Evolutionary conservation across 2,113 vertebrate species (phyloP).

Genomic region (Calidris pygmaea): DNA sequence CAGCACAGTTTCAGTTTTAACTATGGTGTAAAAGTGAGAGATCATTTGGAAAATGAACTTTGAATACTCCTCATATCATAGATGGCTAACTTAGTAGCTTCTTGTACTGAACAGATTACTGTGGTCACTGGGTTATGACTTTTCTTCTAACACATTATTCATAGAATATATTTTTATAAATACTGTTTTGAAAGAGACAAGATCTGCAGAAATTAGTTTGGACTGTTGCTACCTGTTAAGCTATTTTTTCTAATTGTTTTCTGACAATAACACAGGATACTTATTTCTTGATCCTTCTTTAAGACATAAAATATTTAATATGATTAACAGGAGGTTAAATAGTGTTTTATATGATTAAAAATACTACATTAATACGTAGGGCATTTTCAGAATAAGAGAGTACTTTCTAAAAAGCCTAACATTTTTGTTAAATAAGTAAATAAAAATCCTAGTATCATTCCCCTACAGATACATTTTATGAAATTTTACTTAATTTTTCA

Average conservation of each 20-base stretch:
- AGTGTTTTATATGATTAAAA: not conserved
- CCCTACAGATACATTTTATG: not conserved
- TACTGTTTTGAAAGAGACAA: constrained; percentile 4
- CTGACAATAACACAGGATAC: not conserved
- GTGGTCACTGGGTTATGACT: not conserved
- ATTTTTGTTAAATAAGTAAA: not conserved
- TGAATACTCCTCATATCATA: not conserved
- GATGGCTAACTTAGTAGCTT: not conserved
- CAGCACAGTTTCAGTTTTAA: not conserved
- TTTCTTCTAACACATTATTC: not conserved
- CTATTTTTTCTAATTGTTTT: not conserved
- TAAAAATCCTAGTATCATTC: not conserved
- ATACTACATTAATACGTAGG: not conserved
- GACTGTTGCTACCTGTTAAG: not conserved
- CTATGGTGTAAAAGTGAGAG: not conserved
- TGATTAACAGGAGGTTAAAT: not conserved
- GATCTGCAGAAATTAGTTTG: constrained; percentile 24
- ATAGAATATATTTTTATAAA: constrained; percentile 43
- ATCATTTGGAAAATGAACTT: not conserved
- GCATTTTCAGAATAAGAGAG: not conserved
- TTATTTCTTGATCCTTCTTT: constrained; percentile 9
- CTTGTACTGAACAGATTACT: not conserved
- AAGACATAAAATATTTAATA: not conserved
- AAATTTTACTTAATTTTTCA: not conserved
- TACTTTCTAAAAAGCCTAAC: not conserved